Evolutionary conservation across 2,113 vertebrate species (phyloP), one percentile per base, ranked within the genome.

Genomic region (Oryzias melastigma): DNA sequence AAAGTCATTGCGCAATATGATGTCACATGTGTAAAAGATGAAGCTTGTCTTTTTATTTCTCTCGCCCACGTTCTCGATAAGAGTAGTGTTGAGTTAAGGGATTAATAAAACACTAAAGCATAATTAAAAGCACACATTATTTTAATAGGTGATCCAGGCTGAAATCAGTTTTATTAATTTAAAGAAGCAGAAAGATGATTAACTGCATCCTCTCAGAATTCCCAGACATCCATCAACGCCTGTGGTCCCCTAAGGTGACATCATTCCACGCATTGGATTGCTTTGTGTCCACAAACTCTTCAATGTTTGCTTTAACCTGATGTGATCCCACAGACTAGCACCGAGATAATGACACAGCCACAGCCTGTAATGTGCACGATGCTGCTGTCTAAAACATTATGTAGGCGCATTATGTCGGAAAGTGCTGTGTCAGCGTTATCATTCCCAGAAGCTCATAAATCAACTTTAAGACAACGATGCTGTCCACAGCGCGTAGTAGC

Each of bases 291-390:
- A 61, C 59, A 69, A 46, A 29, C 45, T 57, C 52, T 41, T 60
- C 52, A 40, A 59, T 35, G 25, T 61, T 43, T 66, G 56, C 49
- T 50, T 71, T 55, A 50, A 46, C 63, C 25, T 22, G 44, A 52
- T 47, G 52, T 52, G 61, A 3, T 61, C 48, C 35, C 62, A 50
- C 35, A 40, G 29, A 40, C 82, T 77, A 79, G 80, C 80, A 65
- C 29, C 62, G 43, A 18, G 52, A 27, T 75, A 68, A 78, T 55
- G 53, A 62, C 52, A 63, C 45, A 35, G 64, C 17, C 22, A 0
- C 53, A 35, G 65, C 17, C 25, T 62, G 35, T 56, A 62, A 61
- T 62, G 47, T 73, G 70, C 53, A 52, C 51, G 54, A 67, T 59
- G 49, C 58, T 49, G 64, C 44, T 5, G 7, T 61, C 62, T 55